Evolutionary conservation across 2,888 invertebrate genomes (phyloP).

Genomic region (Pocota personata): DNA sequence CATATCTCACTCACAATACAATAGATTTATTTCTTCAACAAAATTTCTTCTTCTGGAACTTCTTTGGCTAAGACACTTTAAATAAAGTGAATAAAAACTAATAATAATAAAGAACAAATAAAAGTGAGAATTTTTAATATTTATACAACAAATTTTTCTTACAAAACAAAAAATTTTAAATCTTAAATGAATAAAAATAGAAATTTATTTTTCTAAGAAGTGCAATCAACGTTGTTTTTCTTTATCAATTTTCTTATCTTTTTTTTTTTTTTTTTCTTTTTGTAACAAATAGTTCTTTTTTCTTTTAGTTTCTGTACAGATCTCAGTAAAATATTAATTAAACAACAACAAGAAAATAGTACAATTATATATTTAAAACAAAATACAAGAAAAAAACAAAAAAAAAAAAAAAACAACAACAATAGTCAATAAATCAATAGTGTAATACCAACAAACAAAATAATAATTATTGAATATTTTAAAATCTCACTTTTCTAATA

Average conservation of each 20-base stretch:
- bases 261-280: neutral
- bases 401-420: conserved; percentile 48
- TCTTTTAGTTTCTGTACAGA: conserved; percentile 32
- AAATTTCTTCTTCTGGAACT: conserved; percentile 72
- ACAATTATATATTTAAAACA: conserved; percentile 72
- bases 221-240: conserved; percentile 56
- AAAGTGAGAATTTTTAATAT: conserved; percentile 73
- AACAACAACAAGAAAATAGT: conserved; percentile 70
- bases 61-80: conserved; percentile 60
- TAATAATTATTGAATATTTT: conserved; percentile 66
- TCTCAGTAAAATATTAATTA: conserved; percentile 58
- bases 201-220: conserved; percentile 65
- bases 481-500: conserved; percentile 72
- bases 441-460: conserved; percentile 46
- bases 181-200: conserved; percentile 14
- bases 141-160: conserved; percentile 35
- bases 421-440: conserved; percentile 73
- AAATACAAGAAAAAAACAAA: conserved; percentile 39
- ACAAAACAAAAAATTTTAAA: conserved; percentile 8
- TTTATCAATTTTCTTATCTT: conserved; percentile 3
- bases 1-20: conserved; percentile 71
- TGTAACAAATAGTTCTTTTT: conserved; percentile 19
- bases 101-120: neutral
- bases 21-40: conserved; percentile 60
- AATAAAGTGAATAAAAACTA: conserved; percentile 11